Evolutionary conservation across 2,797 vertebrate genomes (phyloP).

Genomic region (Ptychobarbus kaznakovi): DNA sequence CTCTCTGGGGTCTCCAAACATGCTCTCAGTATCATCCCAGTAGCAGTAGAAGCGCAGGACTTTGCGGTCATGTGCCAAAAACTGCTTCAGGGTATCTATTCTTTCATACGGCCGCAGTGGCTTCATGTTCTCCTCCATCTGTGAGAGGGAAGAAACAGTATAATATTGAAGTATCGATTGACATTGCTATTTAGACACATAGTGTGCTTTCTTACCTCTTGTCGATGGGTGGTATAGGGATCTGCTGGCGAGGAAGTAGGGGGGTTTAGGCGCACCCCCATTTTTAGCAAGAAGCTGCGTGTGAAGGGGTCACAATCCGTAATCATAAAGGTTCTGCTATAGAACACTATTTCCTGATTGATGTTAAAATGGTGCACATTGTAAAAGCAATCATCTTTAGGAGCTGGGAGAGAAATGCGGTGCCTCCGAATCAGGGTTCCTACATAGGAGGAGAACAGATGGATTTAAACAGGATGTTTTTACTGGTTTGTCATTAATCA

Average conservation of each 20-base stretch:
- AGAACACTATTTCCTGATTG: constrained; percentile 82
- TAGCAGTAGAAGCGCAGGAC: constrained; percentile 88
- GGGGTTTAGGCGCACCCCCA: constrained; percentile 82
- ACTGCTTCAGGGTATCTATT: constrained; percentile 82
- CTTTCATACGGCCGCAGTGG: constrained; percentile 85
- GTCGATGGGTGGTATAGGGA: constrained; percentile 78
- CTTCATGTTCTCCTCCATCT: constrained; percentile 77
- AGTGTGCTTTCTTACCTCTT: constrained; percentile 75
- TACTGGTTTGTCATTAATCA: constrained; percentile 26
- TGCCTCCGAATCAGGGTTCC: constrained; percentile 86
- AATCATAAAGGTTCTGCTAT: constrained; percentile 84
- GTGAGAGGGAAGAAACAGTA: constrained; percentile 31
- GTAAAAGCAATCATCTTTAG: constrained; percentile 86
- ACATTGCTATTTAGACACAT: neutral
- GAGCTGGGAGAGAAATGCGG: constrained; percentile 85
- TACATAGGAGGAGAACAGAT: constrained; percentile 63
- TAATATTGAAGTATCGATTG: neutral
- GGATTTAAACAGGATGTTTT: neutral
- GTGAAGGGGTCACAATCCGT: constrained; percentile 88
- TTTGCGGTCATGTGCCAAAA: constrained; percentile 84
- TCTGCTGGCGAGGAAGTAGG: constrained; percentile 77
- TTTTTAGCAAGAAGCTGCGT: constrained; percentile 83
- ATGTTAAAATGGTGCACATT: constrained; percentile 88
- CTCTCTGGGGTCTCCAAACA: constrained; percentile 76
- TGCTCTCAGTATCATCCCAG: constrained; percentile 83